A percentile compares a stretch with the other conserved stretches of the same genome.
Conservation (phyloP, 2,888 invertebrate genomes). For the Hemaris fuciformis region DNA sequence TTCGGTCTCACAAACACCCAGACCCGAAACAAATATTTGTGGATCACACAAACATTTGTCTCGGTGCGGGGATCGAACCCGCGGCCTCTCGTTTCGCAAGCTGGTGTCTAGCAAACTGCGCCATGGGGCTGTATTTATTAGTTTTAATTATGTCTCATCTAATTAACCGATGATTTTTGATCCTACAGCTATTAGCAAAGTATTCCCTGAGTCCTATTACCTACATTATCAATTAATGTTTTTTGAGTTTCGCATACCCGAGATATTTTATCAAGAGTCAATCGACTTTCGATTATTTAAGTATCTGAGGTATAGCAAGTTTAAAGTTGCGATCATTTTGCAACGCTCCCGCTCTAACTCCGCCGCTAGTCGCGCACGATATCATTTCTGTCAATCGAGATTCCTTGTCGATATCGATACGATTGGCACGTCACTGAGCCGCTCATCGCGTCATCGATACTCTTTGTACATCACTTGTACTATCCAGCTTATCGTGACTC, state of each 20-base stretch:
- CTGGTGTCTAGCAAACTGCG: too few relatives aligned
- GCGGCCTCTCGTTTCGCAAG: too few relatives aligned
- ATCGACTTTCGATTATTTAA: not conserved
- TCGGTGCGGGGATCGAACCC: too few relatives aligned
- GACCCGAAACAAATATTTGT: too few relatives aligned
- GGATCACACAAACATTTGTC: too few relatives aligned
- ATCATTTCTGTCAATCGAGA: constrained; percentile 14
- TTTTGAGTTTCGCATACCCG: not conserved
- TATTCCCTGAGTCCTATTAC: too few relatives aligned
- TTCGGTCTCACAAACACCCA: too few relatives aligned
- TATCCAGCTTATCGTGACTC: constrained; percentile 2
- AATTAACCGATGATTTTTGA: too few relatives aligned
- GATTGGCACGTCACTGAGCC: constrained; percentile 11
- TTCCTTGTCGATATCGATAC: constrained; percentile 11
- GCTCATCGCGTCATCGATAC: constrained; percentile 13
- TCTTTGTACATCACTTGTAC: constrained; percentile 11
- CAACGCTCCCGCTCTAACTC: not conserved
- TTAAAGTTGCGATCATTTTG: not conserved
- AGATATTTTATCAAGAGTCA: not conserved
- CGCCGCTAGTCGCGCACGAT: constrained; percentile 10
- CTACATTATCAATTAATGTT: too few relatives aligned
- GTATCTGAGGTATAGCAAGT: not conserved
- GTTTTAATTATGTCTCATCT: too few relatives aligned
- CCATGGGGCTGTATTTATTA: too few relatives aligned
- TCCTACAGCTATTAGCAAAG: too few relatives aligned